Base-by-base conservation (phyloP, 2,113 vertebrate genomes). In the Tylochromis polylepis region DNA sequence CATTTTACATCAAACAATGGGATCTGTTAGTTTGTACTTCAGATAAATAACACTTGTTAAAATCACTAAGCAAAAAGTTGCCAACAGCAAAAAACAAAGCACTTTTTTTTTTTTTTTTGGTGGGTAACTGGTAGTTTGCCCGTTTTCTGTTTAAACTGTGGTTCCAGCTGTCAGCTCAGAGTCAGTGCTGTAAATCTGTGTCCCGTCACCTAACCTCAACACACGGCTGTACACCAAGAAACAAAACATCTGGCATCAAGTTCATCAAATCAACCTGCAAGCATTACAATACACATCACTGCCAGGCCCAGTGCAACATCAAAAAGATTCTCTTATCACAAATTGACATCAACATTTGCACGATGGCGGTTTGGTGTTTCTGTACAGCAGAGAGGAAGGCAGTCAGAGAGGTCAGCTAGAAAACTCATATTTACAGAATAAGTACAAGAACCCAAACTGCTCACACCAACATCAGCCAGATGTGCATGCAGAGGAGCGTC, bases 351-450 rank as follows among this genome's bases (percentile, higher is more conserved):
- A 85, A 59, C 10, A 36, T 83, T 84, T 80, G 55, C 78, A 59
- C 78, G 3, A 77, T 75, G 70, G 43, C 24, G 70, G 43, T 77
- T 77, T 77, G 70, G 70, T 77, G 70, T 29, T 70, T 83, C 43
- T 88, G 79, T 84, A 85, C 81, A 85, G 62, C 60, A 84, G 77
- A 84, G 79, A 86, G 22, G 70, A 70, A 57, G 72, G 72, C 72
- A 34, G 41, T 60, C 24, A 51, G 43, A 57, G 62, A 89, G 79
- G 7, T 77, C 57, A 24, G 79, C 22, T 62, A 81, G 18, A 79
- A 82, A 83, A 83, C 18, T 5, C 11, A 34, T 91, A 88, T 79
- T 5, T 88, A 92, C 85, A 93, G 80, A 70, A 31, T 31, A 51
- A 27, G 57, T 49, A 86, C 34, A 22, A 43, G 80, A 88, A 18